Evolutionary conservation across 30 jellyfish, hydroid and myxozoan species (phyloP), one percentile per base, ranked within the genome.

Genomic region (Aurelia aurita complex sp. Pacific): DNA sequence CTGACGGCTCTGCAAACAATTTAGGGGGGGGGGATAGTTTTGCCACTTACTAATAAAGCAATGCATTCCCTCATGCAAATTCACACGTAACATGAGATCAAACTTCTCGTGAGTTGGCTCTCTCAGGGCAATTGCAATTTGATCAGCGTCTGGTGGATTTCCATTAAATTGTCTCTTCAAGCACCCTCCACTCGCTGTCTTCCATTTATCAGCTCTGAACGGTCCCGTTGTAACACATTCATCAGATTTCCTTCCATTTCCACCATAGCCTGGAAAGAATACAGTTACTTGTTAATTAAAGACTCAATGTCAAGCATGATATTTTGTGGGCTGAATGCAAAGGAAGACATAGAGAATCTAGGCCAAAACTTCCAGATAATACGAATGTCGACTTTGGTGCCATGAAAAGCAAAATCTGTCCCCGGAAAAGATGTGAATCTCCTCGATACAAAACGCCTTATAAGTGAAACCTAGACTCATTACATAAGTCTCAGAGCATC

Each of bases 121-220:
- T 10, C 74, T 46, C 67, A 72, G 1, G 29, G 81, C 85, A 42
- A 64, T 80, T 18, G 68, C 79, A 36, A 75, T 64, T 65, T 67
- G 73, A 72, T 35, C 97, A n/a, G 97, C 97, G 64, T 88, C 97
- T 3, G 97, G 92, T 35, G 92, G 92, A 16, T 60, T 34, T 1
- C 89, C 85, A 38, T 60, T 69, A 70, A 88, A 88, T 19, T 38
- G 33, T 63, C 97, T 42, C 53, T 33, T 57, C 86, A 88, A 55
- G 54, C 97, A 88, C 7, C 16, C 38, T 34, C 89, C 89, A 5
- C 76, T 38, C 6, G 79, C 69, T 54, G 86, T 67, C 40, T 64
- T 65, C 95, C 95, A 85, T 54, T 33, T 68, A 0, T 76, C 81
- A 50, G 29, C 53, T 13, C 81, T 35, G 72, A 85, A 85, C 5